phyloP scores from a whole-genome alignment of 2,888 invertebrate genomes.

The Polyploca ridens region DNA sequence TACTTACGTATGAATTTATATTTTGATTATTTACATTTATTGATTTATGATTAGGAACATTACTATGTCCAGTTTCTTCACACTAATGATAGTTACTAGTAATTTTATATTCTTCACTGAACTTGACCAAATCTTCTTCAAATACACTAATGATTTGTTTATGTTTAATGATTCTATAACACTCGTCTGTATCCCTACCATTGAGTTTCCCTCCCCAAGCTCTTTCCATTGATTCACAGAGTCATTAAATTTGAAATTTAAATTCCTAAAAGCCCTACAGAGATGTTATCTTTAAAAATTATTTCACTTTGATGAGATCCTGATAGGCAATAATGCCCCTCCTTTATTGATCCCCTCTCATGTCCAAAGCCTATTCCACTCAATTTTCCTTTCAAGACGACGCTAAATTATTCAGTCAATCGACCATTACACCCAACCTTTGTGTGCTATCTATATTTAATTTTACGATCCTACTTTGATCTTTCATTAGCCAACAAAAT shows the following conservation, averaged over 20 bases:
- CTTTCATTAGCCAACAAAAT: slow-evolving; percentile 32
- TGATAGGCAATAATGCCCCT: slow-evolving; percentile 9
- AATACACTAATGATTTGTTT: no score
- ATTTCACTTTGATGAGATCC: slow-evolving; percentile 13
- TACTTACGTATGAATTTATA: background rate
- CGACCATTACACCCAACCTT: slow-evolving; percentile 18
- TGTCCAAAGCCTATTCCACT: slow-evolving; percentile 16
- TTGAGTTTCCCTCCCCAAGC: background rate
- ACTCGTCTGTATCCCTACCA: background rate
- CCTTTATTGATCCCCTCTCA: slow-evolving; percentile 14
- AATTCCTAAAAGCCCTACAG: background rate
- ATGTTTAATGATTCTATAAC: no score
- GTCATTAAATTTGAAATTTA: slow-evolving; percentile 3
- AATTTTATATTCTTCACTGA: no score
- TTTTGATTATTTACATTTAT: no score
- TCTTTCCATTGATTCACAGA: no score
- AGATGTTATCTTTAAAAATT: slow-evolving; percentile 8
- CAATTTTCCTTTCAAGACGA: slow-evolving; percentile 34
- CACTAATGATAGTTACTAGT: no score
- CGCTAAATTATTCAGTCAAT: slow-evolving; percentile 41
- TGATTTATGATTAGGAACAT: no score
- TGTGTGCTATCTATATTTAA: slow-evolving; percentile 36
- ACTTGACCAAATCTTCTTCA: no score
- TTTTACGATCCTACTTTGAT: slow-evolving; percentile 34
- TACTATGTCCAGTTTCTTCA: no score